These are phyloP conservation scores for Leucophenga montana DNA, from an alignment of 2,888 invertebrate genomes.

Conservation along the genomic window DNA sequence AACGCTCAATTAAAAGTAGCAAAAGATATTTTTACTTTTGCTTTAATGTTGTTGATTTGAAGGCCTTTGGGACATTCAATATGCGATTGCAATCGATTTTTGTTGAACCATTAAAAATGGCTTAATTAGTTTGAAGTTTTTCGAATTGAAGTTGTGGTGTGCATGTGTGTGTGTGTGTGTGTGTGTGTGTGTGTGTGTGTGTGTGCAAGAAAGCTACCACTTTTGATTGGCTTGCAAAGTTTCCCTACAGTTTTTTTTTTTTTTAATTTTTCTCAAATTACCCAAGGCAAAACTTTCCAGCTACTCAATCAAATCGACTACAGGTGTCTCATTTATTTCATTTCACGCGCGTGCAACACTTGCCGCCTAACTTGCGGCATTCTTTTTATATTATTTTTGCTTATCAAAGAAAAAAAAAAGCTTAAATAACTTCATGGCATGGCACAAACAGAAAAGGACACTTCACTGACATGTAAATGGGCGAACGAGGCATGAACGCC, in stretches of 20 bases:
- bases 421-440: not conserved
- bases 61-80: conserved; percentile 9
- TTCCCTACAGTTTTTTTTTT: not conserved
- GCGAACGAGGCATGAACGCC: conserved; percentile 44
- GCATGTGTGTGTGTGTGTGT: too few relatives aligned
- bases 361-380: conserved; percentile 13
- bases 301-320: conserved; percentile 22
- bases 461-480: conserved; percentile 70
- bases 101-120: conserved; percentile 11
- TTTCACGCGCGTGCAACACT: conserved; percentile 3
- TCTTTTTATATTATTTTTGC: not conserved
- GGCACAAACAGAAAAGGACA: conserved; percentile 13
- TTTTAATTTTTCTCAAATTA: not conserved
- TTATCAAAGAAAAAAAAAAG: conserved; percentile 16
- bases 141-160: not conserved
- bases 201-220: too few relatives aligned
- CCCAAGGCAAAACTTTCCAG: not conserved
- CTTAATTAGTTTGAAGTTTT: conserved; percentile 54
- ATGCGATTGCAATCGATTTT: conserved; percentile 19
- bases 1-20: conserved; percentile 25
- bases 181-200: too few relatives aligned
- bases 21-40: conserved; percentile 9
- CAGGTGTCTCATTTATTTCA: conserved; percentile 60
- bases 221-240: conserved; percentile 3
- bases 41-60: not conserved